These are phyloP conservation scores for Scaeva pyrastri DNA, from an alignment of 2,888 invertebrate genomes.

Conservation along the genomic window DNA sequence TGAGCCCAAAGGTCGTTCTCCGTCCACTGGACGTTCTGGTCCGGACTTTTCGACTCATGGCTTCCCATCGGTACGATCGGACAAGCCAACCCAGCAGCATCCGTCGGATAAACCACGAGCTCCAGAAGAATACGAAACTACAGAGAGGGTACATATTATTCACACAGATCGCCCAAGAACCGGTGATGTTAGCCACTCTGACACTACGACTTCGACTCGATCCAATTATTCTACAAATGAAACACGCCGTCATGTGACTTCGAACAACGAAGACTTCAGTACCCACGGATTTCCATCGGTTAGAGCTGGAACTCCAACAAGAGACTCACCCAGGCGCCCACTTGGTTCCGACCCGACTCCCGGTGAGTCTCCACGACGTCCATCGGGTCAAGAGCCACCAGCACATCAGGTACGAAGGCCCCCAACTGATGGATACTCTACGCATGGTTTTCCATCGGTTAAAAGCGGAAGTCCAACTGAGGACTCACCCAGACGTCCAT, in stretches of 20 bases:
- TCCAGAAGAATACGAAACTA: conserved; percentile 44
- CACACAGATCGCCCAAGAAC: conserved; percentile 54
- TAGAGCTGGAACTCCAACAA: conserved; percentile 64
- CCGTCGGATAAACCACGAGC: conserved; percentile 70
- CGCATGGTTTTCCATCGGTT: conserved; percentile 74
- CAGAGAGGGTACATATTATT: conserved; percentile 42
- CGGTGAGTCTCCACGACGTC: conserved; percentile 42
- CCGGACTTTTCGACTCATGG: conserved; percentile 80
- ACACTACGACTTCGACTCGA: conserved; percentile 38
- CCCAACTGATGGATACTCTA: conserved; percentile 60
- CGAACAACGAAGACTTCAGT: conserved; percentile 56
- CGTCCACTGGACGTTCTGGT: conserved; percentile 60
- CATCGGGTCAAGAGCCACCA: conserved; percentile 50
- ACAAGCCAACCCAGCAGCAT: conserved; percentile 80
- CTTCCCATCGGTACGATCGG: conserved; percentile 80
- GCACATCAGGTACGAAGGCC: conserved; percentile 41
- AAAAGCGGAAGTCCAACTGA: conserved; percentile 47
- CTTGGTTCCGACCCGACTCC: conserved; percentile 24
- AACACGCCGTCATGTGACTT: conserved; percentile 60
- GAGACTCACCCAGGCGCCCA: conserved; percentile 52
- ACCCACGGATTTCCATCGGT: conserved; percentile 77
- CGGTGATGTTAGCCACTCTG: conserved; percentile 28
- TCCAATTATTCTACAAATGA: conserved; percentile 68
- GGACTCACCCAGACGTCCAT: conserved; percentile 54
- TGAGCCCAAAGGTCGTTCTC: conserved; percentile 64